Conservation (phyloP, 2,888 invertebrate species). For the Clitarchus hookeri region DNA sequence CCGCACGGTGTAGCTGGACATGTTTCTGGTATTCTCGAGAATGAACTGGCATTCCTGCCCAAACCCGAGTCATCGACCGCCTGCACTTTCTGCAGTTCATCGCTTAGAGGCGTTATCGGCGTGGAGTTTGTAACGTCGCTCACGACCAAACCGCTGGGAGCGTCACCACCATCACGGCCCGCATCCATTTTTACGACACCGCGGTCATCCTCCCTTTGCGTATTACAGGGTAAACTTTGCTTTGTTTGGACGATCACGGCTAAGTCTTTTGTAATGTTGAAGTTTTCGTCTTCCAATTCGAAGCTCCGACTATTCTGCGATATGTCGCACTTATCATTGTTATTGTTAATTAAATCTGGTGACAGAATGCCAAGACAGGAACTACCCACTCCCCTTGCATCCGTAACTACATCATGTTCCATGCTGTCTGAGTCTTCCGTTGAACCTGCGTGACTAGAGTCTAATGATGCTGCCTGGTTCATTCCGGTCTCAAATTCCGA, state of each 20-base stretch:
- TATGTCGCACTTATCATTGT: background rate
- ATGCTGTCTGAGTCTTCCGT: background rate
- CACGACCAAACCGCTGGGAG: background rate
- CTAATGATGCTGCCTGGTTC: background rate
- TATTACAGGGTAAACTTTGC: background rate
- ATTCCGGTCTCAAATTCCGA: background rate
- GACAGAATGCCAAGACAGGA: conserved; percentile 12
- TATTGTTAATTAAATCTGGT: conserved; percentile 12
- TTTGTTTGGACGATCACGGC: background rate
- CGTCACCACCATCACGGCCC: background rate
- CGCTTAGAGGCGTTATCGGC: background rate
- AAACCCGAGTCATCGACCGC: background rate
- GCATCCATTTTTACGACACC: background rate
- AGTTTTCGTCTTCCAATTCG: conserved; percentile 11
- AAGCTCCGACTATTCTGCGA: background rate
- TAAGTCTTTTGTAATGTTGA: conserved; percentile 4
- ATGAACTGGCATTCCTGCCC: background rate
- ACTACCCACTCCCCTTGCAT: background rate
- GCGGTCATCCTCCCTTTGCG: background rate
- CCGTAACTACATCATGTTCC: background rate
- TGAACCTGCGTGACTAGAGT: background rate
- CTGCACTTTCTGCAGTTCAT: background rate
- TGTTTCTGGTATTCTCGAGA: background rate
- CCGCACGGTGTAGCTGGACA: background rate
- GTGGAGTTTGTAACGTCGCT: background rate